Percentiles rank a stretch among this genome's conserved stretches.
phyloP scores from a whole-genome alignment of 2,797 vertebrate species.

The Meda fulgida region DNA sequence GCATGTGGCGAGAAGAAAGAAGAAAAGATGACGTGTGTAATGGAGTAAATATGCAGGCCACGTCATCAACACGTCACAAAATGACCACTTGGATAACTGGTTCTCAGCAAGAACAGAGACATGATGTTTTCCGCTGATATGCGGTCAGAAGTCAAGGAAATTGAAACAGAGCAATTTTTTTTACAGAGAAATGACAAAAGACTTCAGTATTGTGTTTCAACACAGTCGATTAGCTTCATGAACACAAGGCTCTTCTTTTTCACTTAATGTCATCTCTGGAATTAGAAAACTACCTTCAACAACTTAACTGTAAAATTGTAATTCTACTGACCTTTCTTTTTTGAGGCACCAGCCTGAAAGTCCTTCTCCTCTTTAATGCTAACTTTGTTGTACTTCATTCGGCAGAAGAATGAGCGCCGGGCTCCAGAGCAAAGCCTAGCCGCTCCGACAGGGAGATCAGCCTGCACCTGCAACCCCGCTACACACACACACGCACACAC shows the following conservation, averaged over 20 bases:
- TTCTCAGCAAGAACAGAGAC: neutral
- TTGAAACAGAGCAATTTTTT: no score
- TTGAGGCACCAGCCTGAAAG: slow-evolving; percentile 78
- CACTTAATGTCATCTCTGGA: neutral
- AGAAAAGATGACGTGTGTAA: slow-evolving; percentile 13
- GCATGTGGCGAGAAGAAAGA: slow-evolving; percentile 41
- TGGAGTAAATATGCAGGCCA: slow-evolving; percentile 26
- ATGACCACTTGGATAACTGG: slow-evolving; percentile 1
- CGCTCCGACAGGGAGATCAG: slow-evolving; percentile 82
- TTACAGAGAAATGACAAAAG: neutral
- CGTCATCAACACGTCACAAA: slow-evolving; percentile 34
- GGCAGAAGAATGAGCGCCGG: slow-evolving; percentile 93
- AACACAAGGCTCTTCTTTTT: neutral
- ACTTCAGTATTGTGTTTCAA: neutral
- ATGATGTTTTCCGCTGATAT: neutral
- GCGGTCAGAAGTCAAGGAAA: slow-evolving; percentile 28
- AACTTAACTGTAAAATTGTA: neutral
- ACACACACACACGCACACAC: slow-evolving; percentile 28
- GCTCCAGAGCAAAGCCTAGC: slow-evolving; percentile 85
- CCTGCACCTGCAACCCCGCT: slow-evolving; percentile 89
- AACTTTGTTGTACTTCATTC: slow-evolving; percentile 87
- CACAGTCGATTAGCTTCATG: neutral
- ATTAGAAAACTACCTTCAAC: neutral
- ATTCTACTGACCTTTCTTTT: slow-evolving; percentile 89
- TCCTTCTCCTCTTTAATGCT: slow-evolving; percentile 85